phyloP scores from a whole-genome alignment of 1,140 invertebrate genomes.

The Carposina sasakii region DNA sequence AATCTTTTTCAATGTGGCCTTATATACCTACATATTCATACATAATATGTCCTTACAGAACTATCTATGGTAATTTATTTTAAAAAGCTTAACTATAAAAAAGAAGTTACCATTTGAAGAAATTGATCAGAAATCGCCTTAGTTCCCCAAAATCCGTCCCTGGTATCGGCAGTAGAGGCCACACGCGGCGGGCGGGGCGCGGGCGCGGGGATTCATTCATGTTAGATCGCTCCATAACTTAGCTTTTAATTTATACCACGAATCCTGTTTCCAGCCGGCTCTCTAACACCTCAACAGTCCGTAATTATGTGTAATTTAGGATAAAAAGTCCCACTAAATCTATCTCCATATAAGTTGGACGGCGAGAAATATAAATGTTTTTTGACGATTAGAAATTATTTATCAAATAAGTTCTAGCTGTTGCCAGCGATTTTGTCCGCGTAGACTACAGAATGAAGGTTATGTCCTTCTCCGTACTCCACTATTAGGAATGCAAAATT shows the following conservation, averaged over 20 bases:
- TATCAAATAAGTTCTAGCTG: slow-evolving; percentile 4
- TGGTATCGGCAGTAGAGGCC: slow-evolving; percentile 53
- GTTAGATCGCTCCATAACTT: slow-evolving; percentile 69
- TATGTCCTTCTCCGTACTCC: no score
- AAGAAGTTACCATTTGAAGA: no score
- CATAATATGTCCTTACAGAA: no score
- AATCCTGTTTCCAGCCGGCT: slow-evolving; percentile 48
- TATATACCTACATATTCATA: no score
- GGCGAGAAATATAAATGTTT: background rate
- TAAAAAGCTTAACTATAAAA: no score
- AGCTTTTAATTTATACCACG: slow-evolving; percentile 67
- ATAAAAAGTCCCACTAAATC: slow-evolving; percentile 23
- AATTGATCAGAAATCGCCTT: no score
- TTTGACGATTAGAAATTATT: background rate
- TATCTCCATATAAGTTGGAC: slow-evolving; percentile 19
- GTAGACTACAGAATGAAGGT: no score
- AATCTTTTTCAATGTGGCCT: no score
- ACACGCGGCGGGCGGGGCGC: slow-evolving; percentile 53
- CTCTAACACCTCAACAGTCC: slow-evolving; percentile 38
- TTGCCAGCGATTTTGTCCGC: no score
- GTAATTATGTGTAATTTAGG: slow-evolving; percentile 47
- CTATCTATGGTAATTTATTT: no score
- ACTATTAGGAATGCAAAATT: no score
- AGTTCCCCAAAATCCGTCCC: slow-evolving; percentile 46
- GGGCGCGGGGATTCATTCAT: slow-evolving; percentile 59